Evolutionary conservation across 35 echinoderm and acorn worm species (phyloP).

Genomic region (Amphiura filiformis): DNA sequence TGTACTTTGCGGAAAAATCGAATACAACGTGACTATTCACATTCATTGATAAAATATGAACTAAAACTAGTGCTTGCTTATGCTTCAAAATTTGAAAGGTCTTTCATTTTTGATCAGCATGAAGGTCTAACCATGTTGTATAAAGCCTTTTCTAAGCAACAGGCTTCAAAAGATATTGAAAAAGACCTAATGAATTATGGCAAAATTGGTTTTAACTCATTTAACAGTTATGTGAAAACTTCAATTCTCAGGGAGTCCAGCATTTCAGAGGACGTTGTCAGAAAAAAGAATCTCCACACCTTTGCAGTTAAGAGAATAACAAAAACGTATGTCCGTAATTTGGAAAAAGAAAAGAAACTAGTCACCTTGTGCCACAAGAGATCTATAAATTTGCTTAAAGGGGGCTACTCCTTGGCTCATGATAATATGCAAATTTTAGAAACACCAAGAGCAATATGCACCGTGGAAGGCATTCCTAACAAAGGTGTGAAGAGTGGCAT

Average conservation of each 20-base stretch:
- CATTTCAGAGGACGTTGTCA: not conserved
- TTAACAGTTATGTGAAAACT: not conserved
- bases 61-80: not conserved
- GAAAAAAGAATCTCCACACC: not conserved
- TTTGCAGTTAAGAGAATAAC: not conserved
- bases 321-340: not conserved
- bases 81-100: not conserved
- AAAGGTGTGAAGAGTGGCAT: not conserved
- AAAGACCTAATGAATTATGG: not conserved
- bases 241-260: not conserved
- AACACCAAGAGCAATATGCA: not conserved
- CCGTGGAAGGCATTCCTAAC: not conserved
- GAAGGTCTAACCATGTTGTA: not conserved
- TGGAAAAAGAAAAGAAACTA: not conserved
- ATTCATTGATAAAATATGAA: not conserved
- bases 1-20: not conserved
- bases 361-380: not conserved
- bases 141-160: not conserved
- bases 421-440: not conserved
- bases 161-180: not conserved
- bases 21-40: not conserved
- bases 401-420: not conserved
- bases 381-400: too few relatives aligned
- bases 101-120: not conserved
- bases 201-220: not conserved